These are phyloP conservation scores for Malaclemys terrapin DNA, from an alignment of 2,113 vertebrate genomes.

Conservation along the genomic window DNA sequence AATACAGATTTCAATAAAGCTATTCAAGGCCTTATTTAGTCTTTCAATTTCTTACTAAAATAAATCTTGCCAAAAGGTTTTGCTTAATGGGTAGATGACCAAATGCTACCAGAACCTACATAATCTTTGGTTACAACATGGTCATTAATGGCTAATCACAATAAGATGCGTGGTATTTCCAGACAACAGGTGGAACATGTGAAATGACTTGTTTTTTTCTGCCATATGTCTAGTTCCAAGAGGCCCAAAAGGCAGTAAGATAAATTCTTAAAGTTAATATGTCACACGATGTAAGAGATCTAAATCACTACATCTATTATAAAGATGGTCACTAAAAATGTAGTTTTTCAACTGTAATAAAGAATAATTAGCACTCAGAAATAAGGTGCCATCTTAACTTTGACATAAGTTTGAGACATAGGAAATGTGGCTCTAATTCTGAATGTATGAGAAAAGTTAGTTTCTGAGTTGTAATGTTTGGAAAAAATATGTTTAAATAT, in stretches of 20 bases:
- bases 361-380: background rate
- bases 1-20: slow-evolving; percentile 99
- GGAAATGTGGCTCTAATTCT: background rate
- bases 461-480: background rate
- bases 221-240: background rate
- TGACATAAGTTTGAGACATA: background rate
- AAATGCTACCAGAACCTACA: background rate
- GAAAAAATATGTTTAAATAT: background rate
- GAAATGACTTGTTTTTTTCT: background rate
- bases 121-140: background rate
- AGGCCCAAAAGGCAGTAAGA: background rate
- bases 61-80: slow-evolving; percentile 32
- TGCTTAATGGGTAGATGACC: slow-evolving; percentile 20
- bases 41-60: slow-evolving; percentile 72
- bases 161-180: background rate
- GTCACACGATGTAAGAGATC: background rate
- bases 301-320: background rate
- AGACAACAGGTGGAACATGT: background rate
- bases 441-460: background rate
- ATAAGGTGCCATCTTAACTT: background rate
- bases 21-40: slow-evolving; percentile 92
- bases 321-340: background rate
- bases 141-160: background rate
- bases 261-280: background rate
- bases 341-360: background rate